phyloP scores from a whole-genome alignment of 2,888 invertebrate species.

The Xylota sylvarum region DNA sequence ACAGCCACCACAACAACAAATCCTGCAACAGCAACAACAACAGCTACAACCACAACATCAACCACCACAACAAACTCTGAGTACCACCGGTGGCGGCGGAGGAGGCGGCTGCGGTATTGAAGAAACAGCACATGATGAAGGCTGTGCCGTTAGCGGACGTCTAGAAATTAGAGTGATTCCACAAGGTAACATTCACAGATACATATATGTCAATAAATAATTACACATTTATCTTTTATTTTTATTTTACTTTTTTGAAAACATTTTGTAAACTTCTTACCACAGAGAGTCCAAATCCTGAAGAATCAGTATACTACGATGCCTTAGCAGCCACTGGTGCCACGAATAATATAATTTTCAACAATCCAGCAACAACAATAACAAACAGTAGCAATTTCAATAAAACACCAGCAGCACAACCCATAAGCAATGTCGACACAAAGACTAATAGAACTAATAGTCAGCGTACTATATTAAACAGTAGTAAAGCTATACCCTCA shows the following conservation, averaged over 20 bases:
- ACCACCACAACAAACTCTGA: constrained; percentile 40
- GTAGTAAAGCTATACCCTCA: constrained; percentile 38
- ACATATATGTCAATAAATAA: neutral
- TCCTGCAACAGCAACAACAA: constrained; percentile 1
- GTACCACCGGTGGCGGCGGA: constrained; percentile 14
- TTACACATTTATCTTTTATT: neutral
- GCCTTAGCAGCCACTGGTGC: constrained; percentile 88
- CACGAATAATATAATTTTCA: constrained; percentile 76
- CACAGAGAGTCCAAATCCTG: constrained; percentile 85
- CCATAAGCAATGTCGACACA: constrained; percentile 21
- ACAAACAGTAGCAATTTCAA: constrained; percentile 37
- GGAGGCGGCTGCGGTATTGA: too few species aligned
- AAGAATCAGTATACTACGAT: constrained; percentile 93
- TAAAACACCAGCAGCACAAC: constrained; percentile 40
- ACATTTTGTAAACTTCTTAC: neutral
- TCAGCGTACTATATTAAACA: constrained; percentile 36
- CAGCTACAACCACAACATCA: constrained; percentile 18
- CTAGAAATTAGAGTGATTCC: constrained; percentile 92
- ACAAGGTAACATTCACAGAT: constrained; percentile 80
- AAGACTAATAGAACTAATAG: constrained; percentile 46
- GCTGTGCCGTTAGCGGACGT: constrained; percentile 90
- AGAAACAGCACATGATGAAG: constrained; percentile 82
- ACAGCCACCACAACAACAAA: constrained; percentile 40
- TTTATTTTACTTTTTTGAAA: neutral
- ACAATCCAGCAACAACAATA: constrained; percentile 48